Evolutionary conservation across 2,797 vertebrate genomes (phyloP).

Genomic region (Lutjanus campechanus): DNA sequence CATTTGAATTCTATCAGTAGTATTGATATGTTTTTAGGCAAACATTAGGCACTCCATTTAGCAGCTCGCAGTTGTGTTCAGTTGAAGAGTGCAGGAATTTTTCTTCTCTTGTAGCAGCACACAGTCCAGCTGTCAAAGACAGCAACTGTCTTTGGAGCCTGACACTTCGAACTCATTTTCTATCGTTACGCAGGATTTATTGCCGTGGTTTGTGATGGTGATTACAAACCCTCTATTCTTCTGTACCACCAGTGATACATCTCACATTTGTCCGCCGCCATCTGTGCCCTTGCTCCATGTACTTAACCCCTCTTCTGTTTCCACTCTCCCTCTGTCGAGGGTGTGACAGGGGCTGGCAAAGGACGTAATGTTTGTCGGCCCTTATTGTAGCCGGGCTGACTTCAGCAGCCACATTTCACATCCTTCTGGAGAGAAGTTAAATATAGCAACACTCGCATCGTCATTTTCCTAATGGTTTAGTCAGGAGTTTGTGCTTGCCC

Average conservation of each 20-base stretch:
- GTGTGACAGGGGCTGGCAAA: constrained; percentile 68
- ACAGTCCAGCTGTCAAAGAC: constrained; percentile 73
- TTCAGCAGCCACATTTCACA: constrained; percentile 73
- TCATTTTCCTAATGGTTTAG: constrained; percentile 78
- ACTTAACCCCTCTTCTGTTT: constrained; percentile 74
- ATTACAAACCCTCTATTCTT: constrained; percentile 81
- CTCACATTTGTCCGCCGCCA: constrained; percentile 79
- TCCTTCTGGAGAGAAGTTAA: constrained; percentile 77
- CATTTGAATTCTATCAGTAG: constrained; percentile 21
- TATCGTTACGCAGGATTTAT: constrained; percentile 62
- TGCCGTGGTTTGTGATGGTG: constrained; percentile 41
- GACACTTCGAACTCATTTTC: constrained; percentile 56
- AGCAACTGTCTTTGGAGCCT: constrained; percentile 76
- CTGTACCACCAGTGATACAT: constrained; percentile 48
- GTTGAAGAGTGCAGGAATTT: constrained; percentile 34
- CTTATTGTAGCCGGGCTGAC: constrained; percentile 63
- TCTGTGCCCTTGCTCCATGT: constrained; percentile 75
- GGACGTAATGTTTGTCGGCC: constrained; percentile 77
- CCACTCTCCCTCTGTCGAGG: constrained; percentile 57
- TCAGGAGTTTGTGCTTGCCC: constrained; percentile 63
- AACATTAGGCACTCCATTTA: constrained; percentile 27
- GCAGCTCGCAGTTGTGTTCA: constrained; percentile 15
- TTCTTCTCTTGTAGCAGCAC: constrained; percentile 2
- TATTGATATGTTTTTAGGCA: constrained; percentile 37
- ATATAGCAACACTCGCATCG: constrained; percentile 69